These are phyloP conservation scores for Electrona antarctica DNA, from an alignment of 2,113 vertebrate genomes.

Conservation along the genomic window DNA sequence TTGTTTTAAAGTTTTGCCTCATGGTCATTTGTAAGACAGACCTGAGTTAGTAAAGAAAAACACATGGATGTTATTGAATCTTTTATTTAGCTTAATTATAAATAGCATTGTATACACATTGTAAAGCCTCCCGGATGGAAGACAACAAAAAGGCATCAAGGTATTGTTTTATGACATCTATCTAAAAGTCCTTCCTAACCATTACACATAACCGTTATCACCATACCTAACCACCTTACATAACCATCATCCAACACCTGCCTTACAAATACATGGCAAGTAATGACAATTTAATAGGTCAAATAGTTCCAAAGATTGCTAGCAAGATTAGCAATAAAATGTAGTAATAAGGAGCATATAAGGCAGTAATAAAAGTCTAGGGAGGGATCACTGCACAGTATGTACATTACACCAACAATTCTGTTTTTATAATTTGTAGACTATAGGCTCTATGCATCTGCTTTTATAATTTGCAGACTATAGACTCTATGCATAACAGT, in stretches of 20 bases:
- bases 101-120: slow-evolving; percentile 80
- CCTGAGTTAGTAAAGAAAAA: not conserved
- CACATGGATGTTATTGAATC: slow-evolving; percentile 29
- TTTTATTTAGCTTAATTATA: slow-evolving; percentile 81
- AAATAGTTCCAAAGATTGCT: slow-evolving; percentile 25
- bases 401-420: no score
- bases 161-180: slow-evolving; percentile 78
- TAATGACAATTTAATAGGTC: slow-evolving; percentile 37
- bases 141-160: slow-evolving; percentile 83
- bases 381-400: slow-evolving; percentile 25
- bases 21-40: no score
- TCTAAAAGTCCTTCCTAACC: slow-evolving; percentile 63
- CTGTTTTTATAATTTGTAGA: no score
- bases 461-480: no score
- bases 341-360: slow-evolving; percentile 36
- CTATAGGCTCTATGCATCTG: no score
- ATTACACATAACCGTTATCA: not conserved
- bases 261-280: slow-evolving; percentile 29
- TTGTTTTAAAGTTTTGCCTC: not conserved
- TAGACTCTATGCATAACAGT: not conserved
- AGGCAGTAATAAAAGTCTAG: slow-evolving; percentile 57
- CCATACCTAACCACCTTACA: slow-evolving; percentile 9
- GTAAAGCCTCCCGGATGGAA: slow-evolving; percentile 72
- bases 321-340: slow-evolving; percentile 48
- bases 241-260: slow-evolving; percentile 32